Conservation (phyloP, 1,140 invertebrate genomes). For the Bombyx mori region ASM3026992v2 NC_085129.1:20176501-20177000, state of each 20-base stretch:
- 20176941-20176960: slow-evolving; percentile 38
- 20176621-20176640: slow-evolving; percentile 68
- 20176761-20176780: slow-evolving; percentile 72
- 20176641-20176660: slow-evolving; percentile 64
- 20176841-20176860: slow-evolving; percentile 67
- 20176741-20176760: slow-evolving; percentile 73
- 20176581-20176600: slow-evolving; percentile 50
- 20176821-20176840: slow-evolving; percentile 65
- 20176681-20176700: slow-evolving; percentile 50
- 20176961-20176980: slow-evolving; percentile 32
- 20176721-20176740: slow-evolving; percentile 72
- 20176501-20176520: slow-evolving; percentile 73
- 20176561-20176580: slow-evolving; percentile 60
- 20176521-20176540: slow-evolving; percentile 71
- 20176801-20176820: slow-evolving; percentile 68
- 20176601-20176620: slow-evolving; percentile 65
- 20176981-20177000: slow-evolving; percentile 44
- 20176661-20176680: slow-evolving; percentile 45
- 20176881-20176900: slow-evolving; percentile 58
- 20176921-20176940: slow-evolving; percentile 45
- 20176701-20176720: slow-evolving; percentile 35
- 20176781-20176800: slow-evolving; percentile 74
- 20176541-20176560: slow-evolving; percentile 66
- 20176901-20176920: slow-evolving; percentile 38
- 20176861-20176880: slow-evolving; percentile 66